Evolutionary conservation across 2,797 vertebrate species (phyloP).

Genomic region (Sandelia bainsii): DNA sequence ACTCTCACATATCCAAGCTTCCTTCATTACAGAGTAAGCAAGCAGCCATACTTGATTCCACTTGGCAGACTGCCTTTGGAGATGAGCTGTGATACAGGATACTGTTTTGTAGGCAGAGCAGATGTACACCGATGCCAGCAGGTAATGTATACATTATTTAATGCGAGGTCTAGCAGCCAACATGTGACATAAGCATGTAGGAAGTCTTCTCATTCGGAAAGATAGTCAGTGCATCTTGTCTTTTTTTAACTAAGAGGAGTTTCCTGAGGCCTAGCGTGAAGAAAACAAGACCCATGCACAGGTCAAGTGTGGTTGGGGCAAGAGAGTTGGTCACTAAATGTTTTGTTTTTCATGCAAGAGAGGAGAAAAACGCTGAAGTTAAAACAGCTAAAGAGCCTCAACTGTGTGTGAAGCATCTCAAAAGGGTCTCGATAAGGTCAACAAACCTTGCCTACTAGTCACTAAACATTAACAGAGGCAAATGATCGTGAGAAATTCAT

Average conservation of each 20-base stretch:
- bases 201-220: slow-evolving; percentile 63
- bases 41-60: slow-evolving; percentile 69
- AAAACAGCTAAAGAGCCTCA: neutral
- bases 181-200: slow-evolving; percentile 59
- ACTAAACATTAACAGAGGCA: slow-evolving; percentile 67
- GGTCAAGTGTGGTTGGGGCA: slow-evolving; percentile 1
- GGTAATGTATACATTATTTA: slow-evolving; percentile 79
- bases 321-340: slow-evolving; percentile 8
- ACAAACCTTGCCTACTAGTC: neutral
- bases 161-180: slow-evolving; percentile 42
- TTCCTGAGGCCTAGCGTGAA: slow-evolving; percentile 61
- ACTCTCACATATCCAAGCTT: slow-evolving; percentile 43
- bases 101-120: slow-evolving; percentile 61
- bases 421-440: slow-evolving; percentile 20
- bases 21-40: slow-evolving; percentile 67
- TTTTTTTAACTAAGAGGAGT: slow-evolving; percentile 69
- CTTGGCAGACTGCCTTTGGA: slow-evolving; percentile 65
- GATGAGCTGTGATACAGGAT: slow-evolving; percentile 60
- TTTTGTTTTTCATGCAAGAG: neutral
- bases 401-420: slow-evolving; percentile 2
- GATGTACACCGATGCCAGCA: slow-evolving; percentile 60
- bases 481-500: slow-evolving; percentile 39
- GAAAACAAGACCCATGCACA: slow-evolving; percentile 20
- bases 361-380: neutral
- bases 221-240: slow-evolving; percentile 61